Evolutionary conservation across 2,797 vertebrate genomes (phyloP).

Genomic region (Poeciliopsis gracilis): DNA sequence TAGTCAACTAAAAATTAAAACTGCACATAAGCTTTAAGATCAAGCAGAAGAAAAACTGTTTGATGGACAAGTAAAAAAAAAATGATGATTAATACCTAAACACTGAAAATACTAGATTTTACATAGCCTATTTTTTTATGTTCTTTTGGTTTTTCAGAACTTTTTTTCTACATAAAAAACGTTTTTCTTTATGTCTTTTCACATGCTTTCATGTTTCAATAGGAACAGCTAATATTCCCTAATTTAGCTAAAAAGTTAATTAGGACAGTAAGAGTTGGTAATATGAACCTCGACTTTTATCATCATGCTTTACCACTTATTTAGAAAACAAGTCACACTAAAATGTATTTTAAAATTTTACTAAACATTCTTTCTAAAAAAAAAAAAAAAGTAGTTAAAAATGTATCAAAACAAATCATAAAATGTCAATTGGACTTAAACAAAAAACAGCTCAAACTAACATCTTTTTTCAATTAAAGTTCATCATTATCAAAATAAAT

Average conservation of each 20-base stretch:
- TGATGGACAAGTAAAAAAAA: not conserved
- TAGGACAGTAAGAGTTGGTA: not conserved
- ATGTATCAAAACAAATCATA: not conserved
- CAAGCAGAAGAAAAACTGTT: conserved; percentile 5
- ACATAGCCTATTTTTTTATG: not conserved
- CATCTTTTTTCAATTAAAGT: not conserved
- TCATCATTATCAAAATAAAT: not conserved
- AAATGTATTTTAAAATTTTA: not conserved
- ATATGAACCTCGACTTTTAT: not conserved
- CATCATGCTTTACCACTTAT: not conserved
- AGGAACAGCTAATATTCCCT: not conserved
- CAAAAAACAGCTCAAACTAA: not conserved
- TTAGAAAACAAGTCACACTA: not conserved
- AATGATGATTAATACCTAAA: not conserved
- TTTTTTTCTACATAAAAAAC: not conserved
- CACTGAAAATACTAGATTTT: not conserved
- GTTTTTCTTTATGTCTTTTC: not conserved
- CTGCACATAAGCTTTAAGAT: not conserved
- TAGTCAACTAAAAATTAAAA: not conserved
- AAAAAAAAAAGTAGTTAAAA: not conserved
- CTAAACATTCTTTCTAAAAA: not conserved
- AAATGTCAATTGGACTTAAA: not conserved
- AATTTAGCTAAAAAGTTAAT: not conserved
- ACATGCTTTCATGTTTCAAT: not conserved
- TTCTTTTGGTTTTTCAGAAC: not conserved